Evolutionary conservation across 1,140 invertebrate genomes (phyloP).

Genomic region (Caenorhabditis remanei): DNA sequence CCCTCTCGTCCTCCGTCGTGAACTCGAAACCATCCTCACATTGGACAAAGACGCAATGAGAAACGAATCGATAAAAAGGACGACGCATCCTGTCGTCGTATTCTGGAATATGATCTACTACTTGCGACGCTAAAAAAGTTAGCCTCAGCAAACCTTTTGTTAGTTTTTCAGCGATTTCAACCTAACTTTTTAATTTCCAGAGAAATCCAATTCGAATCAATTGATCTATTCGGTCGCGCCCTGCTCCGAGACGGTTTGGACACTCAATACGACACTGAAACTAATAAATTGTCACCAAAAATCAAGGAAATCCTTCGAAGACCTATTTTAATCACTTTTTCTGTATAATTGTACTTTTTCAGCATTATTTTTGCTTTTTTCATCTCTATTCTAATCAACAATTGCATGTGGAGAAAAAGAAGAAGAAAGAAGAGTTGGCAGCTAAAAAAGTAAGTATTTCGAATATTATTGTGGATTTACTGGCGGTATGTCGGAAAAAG

Average conservation of each 20-base stretch:
- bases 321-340: conserved; percentile 58
- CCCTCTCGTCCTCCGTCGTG: conserved; percentile 75
- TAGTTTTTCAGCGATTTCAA: too few relatives aligned
- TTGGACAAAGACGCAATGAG: conserved; percentile 62
- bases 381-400: not conserved
- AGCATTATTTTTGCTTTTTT: not conserved
- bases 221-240: conserved; percentile 63
- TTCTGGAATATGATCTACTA: conserved; percentile 78
- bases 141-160: too few relatives aligned
- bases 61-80: conserved; percentile 60
- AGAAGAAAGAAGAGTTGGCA: too few relatives aligned
- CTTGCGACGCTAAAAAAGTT: conserved; percentile 61
- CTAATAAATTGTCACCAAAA: conserved; percentile 60
- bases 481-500: too few relatives aligned
- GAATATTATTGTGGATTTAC: too few relatives aligned
- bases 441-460: too few relatives aligned
- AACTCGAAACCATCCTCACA: conserved; percentile 72
- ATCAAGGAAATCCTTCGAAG: conserved; percentile 65
- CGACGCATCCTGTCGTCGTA: conserved; percentile 74
- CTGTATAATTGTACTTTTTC: conserved; percentile 16
- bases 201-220: conserved; percentile 64
- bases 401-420: too few relatives aligned
- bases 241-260: conserved; percentile 65
- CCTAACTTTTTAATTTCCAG: conserved; percentile 10
- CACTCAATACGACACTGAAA: conserved; percentile 60